These are phyloP conservation scores for Talpa occidentalis DNA, from an alignment of 2,113 vertebrate genomes.

Conservation along the genomic window DNA sequence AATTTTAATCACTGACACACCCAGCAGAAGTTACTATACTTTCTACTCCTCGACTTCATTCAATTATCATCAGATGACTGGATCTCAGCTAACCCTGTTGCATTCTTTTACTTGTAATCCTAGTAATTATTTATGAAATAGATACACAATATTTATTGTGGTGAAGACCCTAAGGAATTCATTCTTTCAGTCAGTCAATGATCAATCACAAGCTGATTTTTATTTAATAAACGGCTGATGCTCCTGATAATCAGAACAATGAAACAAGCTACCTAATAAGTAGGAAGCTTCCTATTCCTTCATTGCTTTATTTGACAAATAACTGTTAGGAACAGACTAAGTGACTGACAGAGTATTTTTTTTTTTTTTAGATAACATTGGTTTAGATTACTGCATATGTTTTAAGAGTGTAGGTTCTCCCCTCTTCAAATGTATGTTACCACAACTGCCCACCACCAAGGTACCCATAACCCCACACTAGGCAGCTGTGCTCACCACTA, in stretches of 20 bases:
- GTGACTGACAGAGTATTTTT: background rate
- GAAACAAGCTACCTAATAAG: background rate
- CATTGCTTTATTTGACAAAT: background rate
- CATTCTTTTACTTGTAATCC: background rate
- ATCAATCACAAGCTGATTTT: conserved; percentile 6
- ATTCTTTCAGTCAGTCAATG: background rate
- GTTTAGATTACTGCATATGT: too few relatives aligned
- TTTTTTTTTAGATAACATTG: too few relatives aligned
- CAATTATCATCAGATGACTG: background rate
- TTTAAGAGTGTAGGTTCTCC: too few relatives aligned
- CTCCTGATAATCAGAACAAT: background rate
- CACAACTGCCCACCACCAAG: background rate
- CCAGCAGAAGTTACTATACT: background rate
- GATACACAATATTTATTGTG: background rate
- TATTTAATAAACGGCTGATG: background rate
- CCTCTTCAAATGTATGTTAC: too few relatives aligned
- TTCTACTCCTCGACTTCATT: background rate
- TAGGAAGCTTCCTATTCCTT: background rate
- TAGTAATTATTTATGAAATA: background rate
- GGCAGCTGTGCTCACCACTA: too few relatives aligned
- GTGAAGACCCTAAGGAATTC: background rate
- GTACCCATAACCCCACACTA: too few relatives aligned
- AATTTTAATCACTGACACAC: background rate
- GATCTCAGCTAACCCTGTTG: background rate
- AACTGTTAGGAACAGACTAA: background rate